Percentiles rank a stretch among this genome's conserved stretches.
Conservation (phyloP, 2,888 invertebrate genomes). For the Polylopha cassiicola region DNA sequence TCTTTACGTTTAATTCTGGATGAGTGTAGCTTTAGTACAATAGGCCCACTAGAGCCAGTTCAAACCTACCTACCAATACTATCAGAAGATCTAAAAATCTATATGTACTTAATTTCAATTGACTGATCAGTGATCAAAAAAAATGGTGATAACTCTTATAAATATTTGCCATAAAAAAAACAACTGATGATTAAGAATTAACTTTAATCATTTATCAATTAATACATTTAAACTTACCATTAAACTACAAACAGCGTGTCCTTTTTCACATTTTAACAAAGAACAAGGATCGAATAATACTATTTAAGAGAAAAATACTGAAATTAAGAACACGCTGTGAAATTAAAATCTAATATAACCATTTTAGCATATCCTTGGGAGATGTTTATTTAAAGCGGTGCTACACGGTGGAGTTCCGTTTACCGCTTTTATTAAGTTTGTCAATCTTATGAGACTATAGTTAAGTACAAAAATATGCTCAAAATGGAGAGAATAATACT, state of each 20-base stretch:
- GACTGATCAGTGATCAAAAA: too few species aligned
- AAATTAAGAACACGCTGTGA: conserved; percentile 23
- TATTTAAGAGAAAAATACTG: conserved; percentile 30
- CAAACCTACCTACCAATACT: too few species aligned
- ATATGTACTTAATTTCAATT: too few species aligned
- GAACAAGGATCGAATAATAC: conserved; percentile 27
- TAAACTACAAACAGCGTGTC: conserved; percentile 40
- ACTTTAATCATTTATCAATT: conserved; percentile 39
- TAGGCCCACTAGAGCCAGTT: too few species aligned
- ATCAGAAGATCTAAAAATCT: too few species aligned
- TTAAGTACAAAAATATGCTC: conserved; percentile 11
- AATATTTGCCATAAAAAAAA: conserved; percentile 36
- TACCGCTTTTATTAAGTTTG: too few species aligned
- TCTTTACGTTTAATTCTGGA: too few species aligned
- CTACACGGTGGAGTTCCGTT: too few species aligned
- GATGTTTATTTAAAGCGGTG: too few species aligned
- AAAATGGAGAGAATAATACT: conserved; percentile 25
- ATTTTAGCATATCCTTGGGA: conserved; percentile 4
- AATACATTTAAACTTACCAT: conserved; percentile 48
- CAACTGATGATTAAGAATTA: conserved; percentile 32
- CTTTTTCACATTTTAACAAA: conserved; percentile 24
- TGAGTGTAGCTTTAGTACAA: too few species aligned
- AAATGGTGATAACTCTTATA: too few species aligned
- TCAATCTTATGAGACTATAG: conserved; percentile 12
- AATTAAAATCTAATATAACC: conserved; percentile 24